phyloP scores from a whole-genome alignment of 2,888 invertebrate species.

The Limnephilus lunatus region DNA sequence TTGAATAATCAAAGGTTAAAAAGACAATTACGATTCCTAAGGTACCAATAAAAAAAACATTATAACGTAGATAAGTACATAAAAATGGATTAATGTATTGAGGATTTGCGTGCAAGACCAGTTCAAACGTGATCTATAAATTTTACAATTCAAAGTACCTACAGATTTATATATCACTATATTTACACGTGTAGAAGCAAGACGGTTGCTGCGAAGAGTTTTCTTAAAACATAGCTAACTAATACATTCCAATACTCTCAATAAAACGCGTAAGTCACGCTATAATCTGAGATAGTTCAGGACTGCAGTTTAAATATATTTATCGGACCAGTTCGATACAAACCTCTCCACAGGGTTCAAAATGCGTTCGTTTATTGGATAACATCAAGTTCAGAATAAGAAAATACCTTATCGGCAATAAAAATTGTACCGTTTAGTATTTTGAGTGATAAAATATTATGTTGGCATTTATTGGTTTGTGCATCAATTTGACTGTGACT shows the following conservation, averaged over 20 bases:
- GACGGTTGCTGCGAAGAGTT: background rate
- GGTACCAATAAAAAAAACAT: background rate
- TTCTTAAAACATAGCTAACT: background rate
- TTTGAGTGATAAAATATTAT: background rate
- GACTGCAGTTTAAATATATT: background rate
- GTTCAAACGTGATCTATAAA: background rate
- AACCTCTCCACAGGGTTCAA: slow-evolving; percentile 6
- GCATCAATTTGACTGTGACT: background rate
- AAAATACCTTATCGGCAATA: background rate
- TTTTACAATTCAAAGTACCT: background rate
- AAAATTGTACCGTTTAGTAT: background rate
- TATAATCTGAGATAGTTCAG: background rate
- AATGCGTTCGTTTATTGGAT: background rate
- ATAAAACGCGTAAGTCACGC: slow-evolving; percentile 21
- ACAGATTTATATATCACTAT: background rate
- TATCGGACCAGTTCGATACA: slow-evolving; percentile 1
- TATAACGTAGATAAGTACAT: background rate
- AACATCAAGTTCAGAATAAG: background rate
- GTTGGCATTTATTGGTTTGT: background rate
- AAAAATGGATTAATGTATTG: background rate
- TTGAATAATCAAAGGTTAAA: background rate
- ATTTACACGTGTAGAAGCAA: background rate
- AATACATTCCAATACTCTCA: background rate
- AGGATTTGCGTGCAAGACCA: background rate
- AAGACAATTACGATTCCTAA: background rate